These are phyloP conservation scores for Sprattus sprattus DNA, from an alignment of 2,113 vertebrate species.

Conservation along the genomic window DNA sequence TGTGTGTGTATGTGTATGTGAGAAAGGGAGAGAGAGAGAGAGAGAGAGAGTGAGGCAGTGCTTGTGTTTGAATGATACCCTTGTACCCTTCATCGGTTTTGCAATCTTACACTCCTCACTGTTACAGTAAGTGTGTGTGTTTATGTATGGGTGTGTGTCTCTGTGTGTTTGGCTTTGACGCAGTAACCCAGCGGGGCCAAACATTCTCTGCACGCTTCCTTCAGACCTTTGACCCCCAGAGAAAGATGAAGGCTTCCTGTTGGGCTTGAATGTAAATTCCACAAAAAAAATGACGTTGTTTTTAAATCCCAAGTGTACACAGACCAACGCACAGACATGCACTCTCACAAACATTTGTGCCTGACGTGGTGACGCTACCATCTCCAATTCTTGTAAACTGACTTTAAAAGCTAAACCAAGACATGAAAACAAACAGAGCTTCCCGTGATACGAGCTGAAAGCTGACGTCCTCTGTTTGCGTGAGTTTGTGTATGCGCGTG, in stretches of 20 bases:
- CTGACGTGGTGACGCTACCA: background rate
- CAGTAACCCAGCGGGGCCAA: background rate
- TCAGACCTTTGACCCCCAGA: background rate
- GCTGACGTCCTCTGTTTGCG: background rate
- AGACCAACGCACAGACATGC: background rate
- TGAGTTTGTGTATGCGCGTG: background rate
- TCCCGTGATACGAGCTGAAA: background rate
- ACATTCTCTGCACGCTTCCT: constrained; percentile 7
- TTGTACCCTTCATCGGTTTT: background rate
- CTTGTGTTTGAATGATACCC: background rate
- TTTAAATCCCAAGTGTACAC: background rate
- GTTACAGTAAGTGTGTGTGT: background rate
- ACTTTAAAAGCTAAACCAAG: background rate
- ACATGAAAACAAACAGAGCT: background rate
- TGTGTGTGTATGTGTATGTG: background rate
- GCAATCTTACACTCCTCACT: background rate
- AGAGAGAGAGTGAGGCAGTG: background rate
- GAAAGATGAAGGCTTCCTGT: constrained; percentile 12
- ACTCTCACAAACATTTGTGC: background rate
- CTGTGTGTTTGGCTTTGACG: constrained; percentile 12
- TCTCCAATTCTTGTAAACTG: constrained; percentile 1
- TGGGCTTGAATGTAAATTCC: background rate
- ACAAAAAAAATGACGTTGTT: background rate
- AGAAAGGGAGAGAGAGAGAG: background rate
- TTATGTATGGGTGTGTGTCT: background rate